Percentiles rank a stretch among this genome's conserved stretches.
Evolutionary conservation across 2,113 vertebrate genomes (phyloP).

Genomic region (Macheiramphus alcinus): DNA sequence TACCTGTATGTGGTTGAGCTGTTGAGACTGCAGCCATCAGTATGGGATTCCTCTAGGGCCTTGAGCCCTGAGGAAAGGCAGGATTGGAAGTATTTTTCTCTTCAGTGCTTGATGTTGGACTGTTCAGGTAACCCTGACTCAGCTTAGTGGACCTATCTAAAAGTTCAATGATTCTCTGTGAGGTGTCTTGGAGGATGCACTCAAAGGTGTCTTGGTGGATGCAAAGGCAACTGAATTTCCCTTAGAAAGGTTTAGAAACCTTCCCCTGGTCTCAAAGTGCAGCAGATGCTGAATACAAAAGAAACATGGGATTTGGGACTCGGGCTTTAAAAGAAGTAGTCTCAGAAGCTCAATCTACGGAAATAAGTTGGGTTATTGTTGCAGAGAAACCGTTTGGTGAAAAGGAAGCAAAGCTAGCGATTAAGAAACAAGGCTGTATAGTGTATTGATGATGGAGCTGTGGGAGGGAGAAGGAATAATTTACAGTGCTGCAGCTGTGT

Average conservation of each 20-base stretch:
- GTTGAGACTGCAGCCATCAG: accelerated
- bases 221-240: background rate
- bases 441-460: background rate
- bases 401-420: background rate
- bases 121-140: background rate
- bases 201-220: background rate
- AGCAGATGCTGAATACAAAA: background rate
- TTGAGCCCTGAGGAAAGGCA: background rate
- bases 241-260: background rate
- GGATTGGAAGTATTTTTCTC: background rate
- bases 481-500: background rate
- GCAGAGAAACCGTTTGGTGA: background rate
- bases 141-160: background rate
- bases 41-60: background rate
- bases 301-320: background rate
- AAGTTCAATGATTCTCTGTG: background rate
- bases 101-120: background rate
- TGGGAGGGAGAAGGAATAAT: background rate
- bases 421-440: background rate
- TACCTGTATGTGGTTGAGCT: background rate
- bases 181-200: background rate
- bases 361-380: background rate
- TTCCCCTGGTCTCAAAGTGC: background rate
- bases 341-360: background rate
- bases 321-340: background rate